Evolutionary conservation across 1,140 invertebrate genomes (phyloP).

Genomic region (Ganaspis sp.): DNA sequence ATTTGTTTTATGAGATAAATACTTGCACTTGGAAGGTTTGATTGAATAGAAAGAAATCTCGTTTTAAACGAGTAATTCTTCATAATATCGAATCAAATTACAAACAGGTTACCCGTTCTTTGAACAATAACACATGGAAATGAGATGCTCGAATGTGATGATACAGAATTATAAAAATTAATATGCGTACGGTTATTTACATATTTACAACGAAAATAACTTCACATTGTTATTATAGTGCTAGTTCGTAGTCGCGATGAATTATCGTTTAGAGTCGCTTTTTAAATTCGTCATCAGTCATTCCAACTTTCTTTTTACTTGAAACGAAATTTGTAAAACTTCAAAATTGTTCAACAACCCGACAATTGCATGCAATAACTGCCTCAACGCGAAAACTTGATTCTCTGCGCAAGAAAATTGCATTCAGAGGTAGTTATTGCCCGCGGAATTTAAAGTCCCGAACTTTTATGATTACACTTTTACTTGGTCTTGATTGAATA

Average conservation of each 20-base stretch:
- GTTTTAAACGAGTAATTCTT: constrained; percentile 5
- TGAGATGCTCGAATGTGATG: constrained; percentile 33
- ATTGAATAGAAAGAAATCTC: not conserved
- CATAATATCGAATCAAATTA: not conserved
- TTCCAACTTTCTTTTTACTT: constrained; percentile 26
- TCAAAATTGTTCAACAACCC: no score
- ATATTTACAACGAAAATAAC: constrained; percentile 75
- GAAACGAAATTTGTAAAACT: not conserved
- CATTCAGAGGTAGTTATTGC: no score
- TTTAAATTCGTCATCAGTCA: constrained; percentile 30
- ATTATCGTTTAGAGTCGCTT: constrained; percentile 56
- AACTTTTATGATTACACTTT: no score
- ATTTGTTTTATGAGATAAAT: constrained; percentile 28
- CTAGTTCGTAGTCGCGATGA: constrained; percentile 4
- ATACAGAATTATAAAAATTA: constrained; percentile 74
- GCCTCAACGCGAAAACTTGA: no score
- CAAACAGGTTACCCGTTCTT: constrained; percentile 1
- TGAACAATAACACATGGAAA: not conserved
- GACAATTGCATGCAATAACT: no score
- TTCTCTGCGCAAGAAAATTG: no score
- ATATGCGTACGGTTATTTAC: constrained; percentile 76
- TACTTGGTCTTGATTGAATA: no score
- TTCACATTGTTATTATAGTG: constrained; percentile 54
- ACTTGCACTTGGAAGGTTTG: not conserved
- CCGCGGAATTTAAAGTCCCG: no score